These are phyloP conservation scores for Isaurus tuberculatus DNA, from an alignment of 92 coral and sea anemone species.

Conservation along the genomic window DNA sequence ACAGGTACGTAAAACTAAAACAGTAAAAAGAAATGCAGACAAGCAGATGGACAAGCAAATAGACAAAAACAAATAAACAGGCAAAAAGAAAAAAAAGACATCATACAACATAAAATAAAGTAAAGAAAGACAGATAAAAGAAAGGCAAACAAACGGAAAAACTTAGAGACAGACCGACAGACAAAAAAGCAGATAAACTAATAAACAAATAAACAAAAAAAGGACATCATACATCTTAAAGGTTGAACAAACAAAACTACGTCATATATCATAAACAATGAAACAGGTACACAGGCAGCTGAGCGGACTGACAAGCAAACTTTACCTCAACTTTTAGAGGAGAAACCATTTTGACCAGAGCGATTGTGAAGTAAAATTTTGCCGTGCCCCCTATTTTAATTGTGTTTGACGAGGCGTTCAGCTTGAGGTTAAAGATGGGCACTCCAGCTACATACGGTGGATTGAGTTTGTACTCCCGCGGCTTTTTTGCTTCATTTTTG, in stretches of 20 bases:
- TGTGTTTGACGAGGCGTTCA: slow-evolving; percentile 63
- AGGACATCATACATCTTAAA: neutral
- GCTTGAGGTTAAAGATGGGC: slow-evolving; percentile 76
- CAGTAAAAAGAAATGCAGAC: too few relatives aligned
- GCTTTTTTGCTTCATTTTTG: slow-evolving; percentile 63
- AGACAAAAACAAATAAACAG: too few relatives aligned
- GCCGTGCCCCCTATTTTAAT: slow-evolving; percentile 77
- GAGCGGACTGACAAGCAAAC: neutral
- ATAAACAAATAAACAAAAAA: too few relatives aligned
- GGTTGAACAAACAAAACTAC: too few relatives aligned
- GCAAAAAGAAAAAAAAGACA: too few relatives aligned
- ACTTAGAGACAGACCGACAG: too few relatives aligned
- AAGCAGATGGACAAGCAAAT: too few relatives aligned
- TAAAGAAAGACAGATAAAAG: too few relatives aligned
- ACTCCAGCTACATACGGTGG: slow-evolving; percentile 85
- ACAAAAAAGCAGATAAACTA: too few relatives aligned
- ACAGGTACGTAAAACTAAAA: too few relatives aligned
- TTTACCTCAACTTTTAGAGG: slow-evolving; percentile 78
- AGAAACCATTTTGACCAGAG: slow-evolving; percentile 71
- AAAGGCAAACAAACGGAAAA: too few relatives aligned
- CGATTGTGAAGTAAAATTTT: slow-evolving; percentile 61
- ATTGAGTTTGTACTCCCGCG: slow-evolving; percentile 68
- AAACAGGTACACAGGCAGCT: neutral
- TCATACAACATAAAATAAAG: neutral
- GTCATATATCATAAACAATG: neutral